Percentiles rank a stretch among this genome's conserved stretches.
These are phyloP conservation scores for Lichenostomus cassidix DNA, from an alignment of 2,113 vertebrate species.

Conservation along the genomic window DNA sequence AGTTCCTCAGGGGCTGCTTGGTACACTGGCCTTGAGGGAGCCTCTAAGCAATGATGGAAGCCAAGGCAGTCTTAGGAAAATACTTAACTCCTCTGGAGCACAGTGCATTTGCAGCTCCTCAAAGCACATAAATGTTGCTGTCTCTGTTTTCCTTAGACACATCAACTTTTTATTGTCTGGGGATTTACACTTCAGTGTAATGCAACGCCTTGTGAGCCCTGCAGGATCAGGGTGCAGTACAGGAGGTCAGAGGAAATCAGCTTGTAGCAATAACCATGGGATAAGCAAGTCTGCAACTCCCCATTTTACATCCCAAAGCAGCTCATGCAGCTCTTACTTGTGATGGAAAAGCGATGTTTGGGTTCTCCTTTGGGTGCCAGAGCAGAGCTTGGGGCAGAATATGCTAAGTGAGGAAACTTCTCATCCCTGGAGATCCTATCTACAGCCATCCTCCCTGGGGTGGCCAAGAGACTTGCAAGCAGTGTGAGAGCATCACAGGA, in stretches of 20 bases:
- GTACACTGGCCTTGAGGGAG: not conserved
- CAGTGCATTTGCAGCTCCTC: not conserved
- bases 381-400: not conserved
- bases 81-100: not conserved
- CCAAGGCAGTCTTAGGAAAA: not conserved
- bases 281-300: not conserved
- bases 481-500: not conserved
- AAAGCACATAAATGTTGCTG: not conserved
- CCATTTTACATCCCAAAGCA: not conserved
- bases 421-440: not conserved
- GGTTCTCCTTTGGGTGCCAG: not conserved
- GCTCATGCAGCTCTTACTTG: not conserved
- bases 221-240: not conserved
- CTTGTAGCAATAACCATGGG: not conserved
- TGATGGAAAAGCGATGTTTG: not conserved
- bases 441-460: not conserved
- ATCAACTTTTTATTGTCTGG: not conserved
- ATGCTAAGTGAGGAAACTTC: not conserved
- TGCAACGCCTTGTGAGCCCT: not conserved
- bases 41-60: not conserved
- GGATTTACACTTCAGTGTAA: not conserved
- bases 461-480: not conserved
- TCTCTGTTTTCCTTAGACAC: not conserved
- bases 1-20: not conserved
- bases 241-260: not conserved